Evolutionary conservation across 2,888 invertebrate species (phyloP).

Genomic region (Tetranychus piercei): DNA sequence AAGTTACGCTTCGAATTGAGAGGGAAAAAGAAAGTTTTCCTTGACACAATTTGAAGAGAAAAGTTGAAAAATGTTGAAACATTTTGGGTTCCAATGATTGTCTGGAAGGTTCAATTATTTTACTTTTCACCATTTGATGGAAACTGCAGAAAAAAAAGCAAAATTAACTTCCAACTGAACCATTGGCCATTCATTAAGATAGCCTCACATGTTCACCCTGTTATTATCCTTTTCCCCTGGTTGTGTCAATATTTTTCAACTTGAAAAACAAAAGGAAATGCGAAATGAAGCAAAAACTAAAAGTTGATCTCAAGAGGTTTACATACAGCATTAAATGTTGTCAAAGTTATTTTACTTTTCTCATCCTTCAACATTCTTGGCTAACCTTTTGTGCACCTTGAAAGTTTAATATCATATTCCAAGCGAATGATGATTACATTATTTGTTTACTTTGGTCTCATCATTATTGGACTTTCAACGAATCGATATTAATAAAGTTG

Average conservation of each 20-base stretch:
- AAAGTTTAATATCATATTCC: not conserved
- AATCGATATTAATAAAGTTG: not conserved
- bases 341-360: not conserved
- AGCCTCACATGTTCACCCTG: not conserved
- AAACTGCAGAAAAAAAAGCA: not conserved
- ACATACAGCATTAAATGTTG: not conserved
- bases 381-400: not conserved
- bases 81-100: too few species aligned
- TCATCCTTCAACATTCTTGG: too few species aligned
- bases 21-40: too few species aligned
- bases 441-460: not conserved
- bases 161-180: not conserved
- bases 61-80: too few species aligned
- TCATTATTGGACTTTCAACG: not conserved
- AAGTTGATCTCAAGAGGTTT: not conserved
- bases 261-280: not conserved
- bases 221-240: not conserved
- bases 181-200: not conserved
- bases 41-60: too few species aligned
- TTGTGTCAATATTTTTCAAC: not conserved
- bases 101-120: too few species aligned
- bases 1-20: too few species aligned
- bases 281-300: not conserved
- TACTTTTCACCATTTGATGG: not conserved
- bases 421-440: not conserved